These are phyloP conservation scores for Chitala chitala DNA, from an alignment of 2,113 vertebrate genomes.

Conservation along the genomic window DNA sequence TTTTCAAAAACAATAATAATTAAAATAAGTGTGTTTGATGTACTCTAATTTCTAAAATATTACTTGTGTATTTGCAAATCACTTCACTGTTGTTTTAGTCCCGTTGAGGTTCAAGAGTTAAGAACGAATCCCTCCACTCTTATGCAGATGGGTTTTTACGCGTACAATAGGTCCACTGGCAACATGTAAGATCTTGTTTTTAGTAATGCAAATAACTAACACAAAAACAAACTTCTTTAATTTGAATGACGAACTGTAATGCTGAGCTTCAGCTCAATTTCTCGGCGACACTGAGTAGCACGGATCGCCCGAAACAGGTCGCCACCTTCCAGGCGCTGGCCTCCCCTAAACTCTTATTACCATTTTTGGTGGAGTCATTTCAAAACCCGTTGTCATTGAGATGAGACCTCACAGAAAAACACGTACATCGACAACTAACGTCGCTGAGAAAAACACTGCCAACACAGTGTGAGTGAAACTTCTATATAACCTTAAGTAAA, in stretches of 20 bases:
- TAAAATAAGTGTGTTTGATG: neutral
- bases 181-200: constrained; percentile 44
- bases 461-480: no score
- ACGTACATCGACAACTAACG: constrained; percentile 39
- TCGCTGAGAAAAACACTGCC: neutral
- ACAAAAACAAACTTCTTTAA: constrained; percentile 70
- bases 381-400: constrained; percentile 61
- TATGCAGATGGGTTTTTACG: constrained; percentile 50
- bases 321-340: constrained; percentile 62
- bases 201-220: constrained; percentile 64
- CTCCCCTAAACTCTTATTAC: constrained; percentile 56
- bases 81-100: constrained; percentile 67
- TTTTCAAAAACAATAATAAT: neutral
- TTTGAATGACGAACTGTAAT: constrained; percentile 59
- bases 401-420: constrained; percentile 49
- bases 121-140: constrained; percentile 57
- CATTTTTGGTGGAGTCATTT: constrained; percentile 60
- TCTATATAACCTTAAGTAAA: no score
- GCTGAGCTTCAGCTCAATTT: constrained; percentile 47
- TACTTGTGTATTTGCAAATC: neutral
- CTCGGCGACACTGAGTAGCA: constrained; percentile 56
- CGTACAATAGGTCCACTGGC: constrained; percentile 50
- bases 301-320: constrained; percentile 60
- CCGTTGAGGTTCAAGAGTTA: constrained; percentile 63
- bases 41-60: no score